Evolutionary conservation across 2,888 invertebrate genomes (phyloP), one percentile per base, ranked within the genome.

Genomic region (Lycia hirtaria): DNA sequence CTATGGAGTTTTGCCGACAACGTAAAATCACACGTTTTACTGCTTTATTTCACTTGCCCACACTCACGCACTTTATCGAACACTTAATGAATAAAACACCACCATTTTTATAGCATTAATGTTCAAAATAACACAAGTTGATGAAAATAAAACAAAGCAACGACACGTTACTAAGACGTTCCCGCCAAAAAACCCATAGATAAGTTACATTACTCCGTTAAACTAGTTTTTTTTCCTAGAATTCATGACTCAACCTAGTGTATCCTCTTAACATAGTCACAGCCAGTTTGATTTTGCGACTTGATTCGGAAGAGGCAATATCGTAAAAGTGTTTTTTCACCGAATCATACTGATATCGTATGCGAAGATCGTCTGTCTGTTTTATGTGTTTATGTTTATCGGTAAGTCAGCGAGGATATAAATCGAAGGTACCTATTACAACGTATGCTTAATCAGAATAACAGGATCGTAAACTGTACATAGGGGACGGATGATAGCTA

Each of bases 381-480:
- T 64, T 67, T 67, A 67, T 67, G 63, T 63, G 63, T 63, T 62
- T 65, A 62, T 67, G 60, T 65, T 67, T 67, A 67, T 63, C 60
- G 55, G 57, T 47, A 50, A 60, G 60, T 60, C 61, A 56, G 62
- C 41, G 54, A 49, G 57, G 53, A 51, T 45, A 65, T 65, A 60
- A 65, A 67, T 55, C 28, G 41, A 40, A 58, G 48, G 58, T 59
- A 37, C 61, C 50, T 45, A 49, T 55, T 65, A 56, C 50, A 47
- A 51, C 20, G 45, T 30, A 47, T 37, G n/a, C 53, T 10, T 47
- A 59, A 62, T 62, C 55, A 44, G 40, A 61, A 64, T 57, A 64
- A 63, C 41, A 26, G 14, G 5, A 26, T 26, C 41, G 24, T 24
- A 15, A 26, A 41, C 24, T 37, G 19, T 20, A 37, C n/a, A n/a